These are phyloP conservation scores for Drosophila micromelanica DNA, from an alignment of 1,140 invertebrate species.

Conservation along the genomic window DNA sequence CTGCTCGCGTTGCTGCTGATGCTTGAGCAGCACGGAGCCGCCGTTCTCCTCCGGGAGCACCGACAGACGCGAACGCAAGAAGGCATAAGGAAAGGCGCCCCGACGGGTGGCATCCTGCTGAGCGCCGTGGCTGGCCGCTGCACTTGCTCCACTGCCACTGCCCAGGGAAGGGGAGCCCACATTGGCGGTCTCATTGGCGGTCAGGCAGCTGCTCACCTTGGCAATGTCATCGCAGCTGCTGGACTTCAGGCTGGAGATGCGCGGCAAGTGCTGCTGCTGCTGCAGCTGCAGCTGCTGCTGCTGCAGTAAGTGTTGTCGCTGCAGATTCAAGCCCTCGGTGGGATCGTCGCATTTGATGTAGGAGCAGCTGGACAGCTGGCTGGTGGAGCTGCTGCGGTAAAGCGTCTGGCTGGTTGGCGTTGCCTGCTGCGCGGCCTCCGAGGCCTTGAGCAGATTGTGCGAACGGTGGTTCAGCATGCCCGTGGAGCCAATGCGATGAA, in stretches of 20 bases:
- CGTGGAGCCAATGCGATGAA: slow-evolving; percentile 90
- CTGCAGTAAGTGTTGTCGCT: slow-evolving; percentile 63
- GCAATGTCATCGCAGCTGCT: slow-evolving; percentile 84
- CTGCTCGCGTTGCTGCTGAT: slow-evolving; percentile 44
- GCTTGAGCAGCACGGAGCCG: slow-evolving; percentile 85
- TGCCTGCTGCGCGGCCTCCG: slow-evolving; percentile 75
- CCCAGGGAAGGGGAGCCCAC: slow-evolving; percentile 46
- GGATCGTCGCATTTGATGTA: slow-evolving; percentile 92
- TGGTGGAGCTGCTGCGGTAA: slow-evolving; percentile 91
- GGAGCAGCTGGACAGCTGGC: slow-evolving; percentile 88
- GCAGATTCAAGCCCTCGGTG: slow-evolving; percentile 89
- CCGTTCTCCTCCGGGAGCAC: slow-evolving; percentile 90
- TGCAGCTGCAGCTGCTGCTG: slow-evolving; percentile 69
- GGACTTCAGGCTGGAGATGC: slow-evolving; percentile 66
- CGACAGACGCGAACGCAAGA: slow-evolving; percentile 90
- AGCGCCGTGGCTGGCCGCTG: background rate
- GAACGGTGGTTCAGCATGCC: slow-evolving; percentile 89
- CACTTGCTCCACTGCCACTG: background rate
- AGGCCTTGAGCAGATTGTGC: slow-evolving; percentile 84
- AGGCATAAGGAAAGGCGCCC: slow-evolving; percentile 91
- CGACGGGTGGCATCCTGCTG: slow-evolving; percentile 65
- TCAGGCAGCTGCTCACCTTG: slow-evolving; percentile 73
- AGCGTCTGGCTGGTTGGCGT: slow-evolving; percentile 85
- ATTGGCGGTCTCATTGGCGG: slow-evolving; percentile 45
- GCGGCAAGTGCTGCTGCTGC: slow-evolving; percentile 52